phyloP scores from a whole-genome alignment of 2,797 vertebrate species.

The Spea hammondii region DNA sequence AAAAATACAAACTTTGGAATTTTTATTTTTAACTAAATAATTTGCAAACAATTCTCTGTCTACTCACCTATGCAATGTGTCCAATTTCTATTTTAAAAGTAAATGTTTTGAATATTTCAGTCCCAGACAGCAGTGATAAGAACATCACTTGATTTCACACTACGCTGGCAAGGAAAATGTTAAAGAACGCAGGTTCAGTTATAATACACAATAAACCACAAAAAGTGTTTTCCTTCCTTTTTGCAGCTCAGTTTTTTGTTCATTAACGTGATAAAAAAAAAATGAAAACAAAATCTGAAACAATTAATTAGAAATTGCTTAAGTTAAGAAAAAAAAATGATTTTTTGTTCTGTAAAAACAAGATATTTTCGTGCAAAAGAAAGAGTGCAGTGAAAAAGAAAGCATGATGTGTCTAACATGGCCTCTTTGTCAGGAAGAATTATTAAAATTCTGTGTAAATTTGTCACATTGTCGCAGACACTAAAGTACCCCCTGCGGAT shows the following conservation, averaged over 20 bases:
- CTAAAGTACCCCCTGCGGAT: conserved; percentile 11
- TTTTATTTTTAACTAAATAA: neutral
- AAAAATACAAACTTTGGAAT: no score
- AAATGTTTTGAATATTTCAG: no score
- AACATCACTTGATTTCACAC: no score
- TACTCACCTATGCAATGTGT: neutral
- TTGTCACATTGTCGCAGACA: neutral
- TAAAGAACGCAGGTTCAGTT: no score
- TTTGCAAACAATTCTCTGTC: neutral
- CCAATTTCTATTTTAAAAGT: neutral
- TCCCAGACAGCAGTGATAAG: no score
- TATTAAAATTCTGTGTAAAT: conserved; percentile 31
- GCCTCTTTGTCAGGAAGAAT: conserved; percentile 36
- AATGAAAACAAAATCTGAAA: neutral
- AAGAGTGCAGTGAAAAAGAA: no score
- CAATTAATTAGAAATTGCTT: neutral
- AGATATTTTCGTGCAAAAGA: neutral
- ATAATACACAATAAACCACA: conserved; percentile 13
- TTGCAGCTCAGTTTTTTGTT: no score
- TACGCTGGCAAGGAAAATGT: no score
- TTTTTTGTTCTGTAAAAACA: neutral
- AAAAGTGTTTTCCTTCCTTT: conserved; percentile 33
- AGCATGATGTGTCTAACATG: neutral
- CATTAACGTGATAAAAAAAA: neutral
- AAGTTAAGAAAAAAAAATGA: neutral